Evolutionary conservation across 2,888 invertebrate species (phyloP), one percentile per base, ranked within the genome.

Genomic region (Caenorhabditis sp.): DNA sequence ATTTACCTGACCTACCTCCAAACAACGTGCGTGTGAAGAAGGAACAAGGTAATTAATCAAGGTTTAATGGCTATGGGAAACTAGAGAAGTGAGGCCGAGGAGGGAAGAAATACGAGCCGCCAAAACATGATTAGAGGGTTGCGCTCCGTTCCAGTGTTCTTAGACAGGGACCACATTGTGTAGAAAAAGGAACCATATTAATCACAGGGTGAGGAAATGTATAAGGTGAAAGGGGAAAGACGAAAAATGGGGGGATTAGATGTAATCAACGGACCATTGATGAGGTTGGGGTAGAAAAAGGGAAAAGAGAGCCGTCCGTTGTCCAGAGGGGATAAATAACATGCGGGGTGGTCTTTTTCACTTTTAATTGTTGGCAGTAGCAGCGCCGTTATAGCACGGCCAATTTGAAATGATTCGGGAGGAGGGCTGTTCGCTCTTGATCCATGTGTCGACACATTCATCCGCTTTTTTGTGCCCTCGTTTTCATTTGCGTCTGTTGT

Each of bases 11-110:
- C 68, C 68, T 59, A 52, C 52, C 56, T 48, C 56, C 17, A 68
- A 68, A 68, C 68, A 68, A 68, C 59, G 22, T 27, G 52, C 8
- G 35, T 39, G 52, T 27, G 26, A 37, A 26, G 61, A 41, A 20
- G 56, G 68, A 59, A 68, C 68, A 68, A 68, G 68, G 68, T 68
- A 68, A 68, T 68, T 68, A 68, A 68, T 68, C 68, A 59, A 68
- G 68, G 59, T 68, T 68, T 68, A 68, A 68, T 68, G 68, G 68
- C 59, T 52, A 68, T 68, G 68, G 68, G 68, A 68, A 68, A 68
- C 68, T 68, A 52, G 48, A 68, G 68, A 56, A 50, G 48, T 58
- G 48, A 48, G 37, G 37, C 37, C 20, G 20, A 39, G 17, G 48
- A 32, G 45, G n/a, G 15, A 62, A 27, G 68, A 68, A 68, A 68